A percentile compares a stretch with the other conserved stretches of the same genome.
phyloP scores from a whole-genome alignment of 1,140 invertebrate species.

The Alviniconcha marisindica region DNA sequence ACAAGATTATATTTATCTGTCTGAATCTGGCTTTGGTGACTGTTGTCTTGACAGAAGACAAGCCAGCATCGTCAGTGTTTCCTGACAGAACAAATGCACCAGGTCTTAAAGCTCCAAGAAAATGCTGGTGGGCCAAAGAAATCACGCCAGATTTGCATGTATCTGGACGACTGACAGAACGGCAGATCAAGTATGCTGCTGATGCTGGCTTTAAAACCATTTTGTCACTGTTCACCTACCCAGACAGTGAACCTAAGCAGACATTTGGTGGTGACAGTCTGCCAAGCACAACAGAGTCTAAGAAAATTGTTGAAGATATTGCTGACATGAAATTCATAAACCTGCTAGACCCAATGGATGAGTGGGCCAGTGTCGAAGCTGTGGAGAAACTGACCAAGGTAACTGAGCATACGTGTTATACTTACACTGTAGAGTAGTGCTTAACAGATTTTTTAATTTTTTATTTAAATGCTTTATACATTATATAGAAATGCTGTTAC shows the following conservation, averaged over 20 bases:
- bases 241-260: conserved; percentile 46
- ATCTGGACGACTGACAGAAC: conserved; percentile 62
- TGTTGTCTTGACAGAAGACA: background rate
- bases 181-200: conserved; percentile 66
- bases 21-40: background rate
- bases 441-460: no score
- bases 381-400: conserved; percentile 55
- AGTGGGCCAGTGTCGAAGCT: conserved; percentile 58
- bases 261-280: conserved; percentile 60
- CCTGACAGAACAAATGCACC: conserved; percentile 46
- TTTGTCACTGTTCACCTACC: conserved; percentile 60
- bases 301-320: conserved; percentile 45
- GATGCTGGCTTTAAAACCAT: conserved; percentile 67
- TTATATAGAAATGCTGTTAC: no score
- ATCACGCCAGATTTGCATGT: conserved; percentile 65
- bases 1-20: background rate
- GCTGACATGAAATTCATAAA: conserved; percentile 55
- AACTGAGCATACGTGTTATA: no score
- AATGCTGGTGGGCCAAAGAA: conserved; percentile 71
- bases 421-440: no score
- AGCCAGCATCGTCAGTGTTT: conserved; percentile 28
- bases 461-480: no score
- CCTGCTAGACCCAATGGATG: conserved; percentile 53
- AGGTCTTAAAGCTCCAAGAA: conserved; percentile 58
- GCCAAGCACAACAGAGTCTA: conserved; percentile 53